Base-by-base conservation (phyloP, 1,140 invertebrate species). In the Heterodera carotae region DNA sequence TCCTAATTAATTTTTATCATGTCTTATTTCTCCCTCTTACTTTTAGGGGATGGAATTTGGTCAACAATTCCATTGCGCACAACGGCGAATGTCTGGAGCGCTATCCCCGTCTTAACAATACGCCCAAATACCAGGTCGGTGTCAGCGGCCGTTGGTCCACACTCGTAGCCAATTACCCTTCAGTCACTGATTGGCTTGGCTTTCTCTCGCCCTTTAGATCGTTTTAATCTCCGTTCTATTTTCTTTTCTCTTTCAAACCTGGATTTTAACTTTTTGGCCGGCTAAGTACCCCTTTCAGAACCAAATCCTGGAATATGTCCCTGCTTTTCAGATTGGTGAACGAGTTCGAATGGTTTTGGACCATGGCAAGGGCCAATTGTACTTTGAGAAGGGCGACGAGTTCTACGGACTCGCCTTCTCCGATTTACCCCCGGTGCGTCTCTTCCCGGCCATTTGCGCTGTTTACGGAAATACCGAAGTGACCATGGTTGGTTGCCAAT, bases 391-490 rank as follows among this genome's bases (percentile, higher is more conserved):
- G 89, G 96, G 96, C 90, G 95, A 94, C 90, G 96, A 98, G 91
- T 98, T 98, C 91, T 91, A 98, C 86, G 96, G 96, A 83, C 94
- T 98, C 83, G 96, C 96, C 82, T 98, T 98, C 90, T 91, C 93
- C 91, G 94, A 94, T 79, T 91, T 97, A 87, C 96, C 95, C 80
- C 93, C 94, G 87, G 95, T 94, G 89, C 94, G 92, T 89, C 89
- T 98, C 69, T 98, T 94, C 89, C 96, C 96, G 76, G 93, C 95
- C 77, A 93, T 98, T 76, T 97, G 95, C 75, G 96, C 95, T 71
- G 96, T 98, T 43, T 98, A 98, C 91, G 96, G 96, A 78, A 98
- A 98, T 88, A 98, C 96, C 39, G 96, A 98, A 91, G 95, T 98
- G n/a, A 97, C 96, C 33, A 98, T 98, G 95, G 94, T 98, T n/a